Evolutionary conservation across 1,140 invertebrate genomes (phyloP).

Genomic region (Pinna nobilis): DNA sequence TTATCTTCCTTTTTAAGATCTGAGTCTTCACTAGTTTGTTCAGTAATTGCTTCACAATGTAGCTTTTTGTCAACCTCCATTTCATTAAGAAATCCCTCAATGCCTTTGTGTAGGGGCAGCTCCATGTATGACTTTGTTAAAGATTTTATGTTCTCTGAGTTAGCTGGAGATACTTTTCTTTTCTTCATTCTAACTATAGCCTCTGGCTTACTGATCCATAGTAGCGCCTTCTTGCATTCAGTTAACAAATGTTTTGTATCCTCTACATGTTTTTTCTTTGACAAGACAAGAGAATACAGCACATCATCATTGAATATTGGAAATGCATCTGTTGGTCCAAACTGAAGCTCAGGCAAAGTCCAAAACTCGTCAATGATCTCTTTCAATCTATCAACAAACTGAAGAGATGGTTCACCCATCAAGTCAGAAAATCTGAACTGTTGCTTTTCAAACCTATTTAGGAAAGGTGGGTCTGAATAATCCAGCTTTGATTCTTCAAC

Average conservation of each 20-base stretch:
- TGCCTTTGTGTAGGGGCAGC: conserved; percentile 47
- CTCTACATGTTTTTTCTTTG: background rate
- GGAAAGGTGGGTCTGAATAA: conserved; percentile 57
- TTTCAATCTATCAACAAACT: background rate
- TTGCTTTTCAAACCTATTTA: conserved; percentile 68
- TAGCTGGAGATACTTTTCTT: no score
- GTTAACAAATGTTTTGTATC: conserved; percentile 22
- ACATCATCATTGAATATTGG: conserved; percentile 42
- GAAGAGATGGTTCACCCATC: background rate
- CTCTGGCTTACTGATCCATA: conserved; percentile 46
- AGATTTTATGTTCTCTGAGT: no score
- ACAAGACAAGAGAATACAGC: conserved; percentile 46
- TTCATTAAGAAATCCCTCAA: no score
- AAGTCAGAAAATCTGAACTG: conserved; percentile 44
- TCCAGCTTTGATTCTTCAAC: conserved; percentile 58
- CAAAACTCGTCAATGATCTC: conserved; percentile 22
- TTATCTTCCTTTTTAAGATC: no score
- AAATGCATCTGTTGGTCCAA: conserved; percentile 31
- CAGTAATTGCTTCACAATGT: no score
- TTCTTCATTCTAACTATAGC: conserved; percentile 40
- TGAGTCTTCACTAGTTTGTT: no score
- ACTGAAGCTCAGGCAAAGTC: conserved; percentile 4
- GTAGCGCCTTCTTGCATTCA: conserved; percentile 22
- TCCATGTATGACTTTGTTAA: conserved; percentile 31
- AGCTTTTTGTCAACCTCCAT: no score